Evolutionary conservation across 1,140 invertebrate species (phyloP).

Genomic region (Aphelinus atriplicis): DNA sequence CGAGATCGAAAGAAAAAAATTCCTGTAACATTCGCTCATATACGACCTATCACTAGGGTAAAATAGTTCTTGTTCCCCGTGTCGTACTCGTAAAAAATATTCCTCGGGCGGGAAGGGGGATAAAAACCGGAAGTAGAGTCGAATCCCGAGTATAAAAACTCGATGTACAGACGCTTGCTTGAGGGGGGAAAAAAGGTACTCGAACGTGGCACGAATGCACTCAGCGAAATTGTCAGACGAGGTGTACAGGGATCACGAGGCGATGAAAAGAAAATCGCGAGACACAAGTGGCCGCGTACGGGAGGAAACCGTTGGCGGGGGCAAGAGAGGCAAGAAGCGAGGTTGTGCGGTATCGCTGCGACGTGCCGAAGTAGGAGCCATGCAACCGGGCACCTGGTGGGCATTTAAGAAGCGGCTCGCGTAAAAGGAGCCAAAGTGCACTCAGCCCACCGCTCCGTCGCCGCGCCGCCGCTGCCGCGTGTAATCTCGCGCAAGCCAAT

Average conservation of each 20-base stretch:
- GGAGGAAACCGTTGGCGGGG: background rate
- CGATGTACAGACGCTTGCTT: too few relatives aligned
- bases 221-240: too few relatives aligned
- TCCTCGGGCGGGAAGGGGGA: too few relatives aligned
- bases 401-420: constrained; percentile 10
- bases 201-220: too few relatives aligned
- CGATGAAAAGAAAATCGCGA: background rate
- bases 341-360: constrained; percentile 26
- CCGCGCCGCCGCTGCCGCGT: background rate
- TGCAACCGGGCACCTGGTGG: background rate
- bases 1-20: too few relatives aligned
- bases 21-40: too few relatives aligned
- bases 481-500: constrained; percentile 10
- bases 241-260: background rate
- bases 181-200: too few relatives aligned
- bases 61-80: too few relatives aligned
- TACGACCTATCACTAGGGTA: too few relatives aligned
- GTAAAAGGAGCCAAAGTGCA: constrained; percentile 27
- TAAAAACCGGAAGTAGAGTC: too few relatives aligned
- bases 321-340: background rate
- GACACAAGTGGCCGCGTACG: background rate
- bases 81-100: too few relatives aligned
- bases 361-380: constrained; percentile 27
- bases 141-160: too few relatives aligned
- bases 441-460: constrained; percentile 4